Base-by-base conservation (phyloP, 2,888 invertebrate genomes). In the Mactromeris polynyma region DNA sequence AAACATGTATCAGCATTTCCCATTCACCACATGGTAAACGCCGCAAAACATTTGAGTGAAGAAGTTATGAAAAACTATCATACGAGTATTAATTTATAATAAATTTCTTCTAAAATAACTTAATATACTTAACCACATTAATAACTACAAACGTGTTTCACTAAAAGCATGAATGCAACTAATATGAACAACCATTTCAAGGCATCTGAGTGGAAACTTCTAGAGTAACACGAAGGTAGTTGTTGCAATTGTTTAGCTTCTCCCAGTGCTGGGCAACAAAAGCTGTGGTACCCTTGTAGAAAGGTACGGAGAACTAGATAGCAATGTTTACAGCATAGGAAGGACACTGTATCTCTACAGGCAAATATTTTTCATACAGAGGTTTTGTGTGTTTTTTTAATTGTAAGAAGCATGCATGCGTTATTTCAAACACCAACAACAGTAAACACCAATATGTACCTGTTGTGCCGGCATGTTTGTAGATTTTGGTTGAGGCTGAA, bases 401-500 rank as follows among this genome's bases (percentile, higher is more conserved):
- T 73, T 17, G 73, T 36, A 73, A 87, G 85, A 87, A 90, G 73
- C 87, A 87, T 73, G 36, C 73, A 73, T 73, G 73, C 73, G 19
- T 33, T 73, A 73, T 73, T n/a, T 73, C 31, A 80, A 86, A 86
- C 42, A 83, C 77, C 17, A 40, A 83, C 83, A 83, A 77, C 83
- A 83, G 40, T 64, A 3, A 69, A 73, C 73, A 73, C 73, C 73
- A 33, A 4, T 73, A 84, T 64, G 80, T 89, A 89, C 89, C 89
- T 89, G 83, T 81, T 86, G 89, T 19, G 89, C 33, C 21, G 86
- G 81, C 86, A 86, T 86, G 51, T 33, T 73, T 19, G 86, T 81
- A 38, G 81, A 46, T 54, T 81, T 80, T 33, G 54, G 38, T 58
- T 79, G 85, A 64, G 85, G 69, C 85, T 85, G 85, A 85, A 85